phyloP scores from a whole-genome alignment of 2,888 invertebrate species.

The Erebia epiphron region DNA sequence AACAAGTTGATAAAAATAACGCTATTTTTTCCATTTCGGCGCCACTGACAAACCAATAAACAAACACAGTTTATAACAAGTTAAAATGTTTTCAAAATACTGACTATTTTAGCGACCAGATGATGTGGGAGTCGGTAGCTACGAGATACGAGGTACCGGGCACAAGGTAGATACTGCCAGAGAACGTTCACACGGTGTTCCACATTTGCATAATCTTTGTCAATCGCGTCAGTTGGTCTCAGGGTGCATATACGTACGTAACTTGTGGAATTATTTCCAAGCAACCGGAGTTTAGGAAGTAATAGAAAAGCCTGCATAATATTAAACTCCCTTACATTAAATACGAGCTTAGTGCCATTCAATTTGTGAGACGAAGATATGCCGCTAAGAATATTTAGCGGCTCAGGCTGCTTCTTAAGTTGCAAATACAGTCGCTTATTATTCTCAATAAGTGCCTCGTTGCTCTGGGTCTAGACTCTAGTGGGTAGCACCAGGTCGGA shows the following conservation, averaged over 20 bases:
- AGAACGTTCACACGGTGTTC: background rate
- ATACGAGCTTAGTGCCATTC: constrained; percentile 25
- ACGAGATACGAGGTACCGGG: no score
- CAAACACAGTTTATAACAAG: no score
- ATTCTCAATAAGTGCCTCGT: background rate
- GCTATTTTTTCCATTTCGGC: no score
- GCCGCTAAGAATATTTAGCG: constrained; percentile 23
- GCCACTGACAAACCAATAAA: no score
- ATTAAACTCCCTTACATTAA: constrained; percentile 35
- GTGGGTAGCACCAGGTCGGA: no score
- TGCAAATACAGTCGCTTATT: background rate
- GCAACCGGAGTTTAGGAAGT: background rate
- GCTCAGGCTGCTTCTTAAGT: background rate
- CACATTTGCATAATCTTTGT: background rate
- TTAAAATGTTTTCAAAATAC: background rate
- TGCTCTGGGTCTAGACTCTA: no score
- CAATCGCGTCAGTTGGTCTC: background rate
- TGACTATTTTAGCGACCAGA: background rate
- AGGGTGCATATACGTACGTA: background rate
- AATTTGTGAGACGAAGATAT: constrained; percentile 18
- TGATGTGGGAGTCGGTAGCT: background rate
- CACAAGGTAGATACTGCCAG: background rate
- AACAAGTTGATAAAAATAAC: no score
- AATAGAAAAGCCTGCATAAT: constrained; percentile 17
- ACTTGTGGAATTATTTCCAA: background rate